phyloP scores from a whole-genome alignment of 2,113 vertebrate genomes.

The Crotalus viridis region DNA sequence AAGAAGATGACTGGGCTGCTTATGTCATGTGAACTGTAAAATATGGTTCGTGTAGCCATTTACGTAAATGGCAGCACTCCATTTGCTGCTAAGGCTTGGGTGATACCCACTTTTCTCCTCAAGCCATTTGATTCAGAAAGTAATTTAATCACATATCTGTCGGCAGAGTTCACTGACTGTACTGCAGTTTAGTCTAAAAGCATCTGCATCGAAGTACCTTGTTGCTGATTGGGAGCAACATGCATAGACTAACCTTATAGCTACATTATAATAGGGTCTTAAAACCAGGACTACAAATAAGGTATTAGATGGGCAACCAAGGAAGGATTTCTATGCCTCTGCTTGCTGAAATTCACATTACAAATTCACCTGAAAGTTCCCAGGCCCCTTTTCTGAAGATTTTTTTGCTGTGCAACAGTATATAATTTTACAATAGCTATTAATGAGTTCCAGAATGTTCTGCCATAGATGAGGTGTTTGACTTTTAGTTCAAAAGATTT shows the following conservation, averaged over 20 bases:
- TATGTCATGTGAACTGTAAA: not conserved
- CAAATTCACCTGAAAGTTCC: not conserved
- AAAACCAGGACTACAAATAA: not conserved
- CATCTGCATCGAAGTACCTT: not conserved
- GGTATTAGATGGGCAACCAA: not conserved
- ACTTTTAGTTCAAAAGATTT: not conserved
- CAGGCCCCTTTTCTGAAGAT: not conserved
- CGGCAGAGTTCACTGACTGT: not conserved
- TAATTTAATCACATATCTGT: not conserved
- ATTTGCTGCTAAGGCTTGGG: not conserved
- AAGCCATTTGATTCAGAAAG: not conserved
- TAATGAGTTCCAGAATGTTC: not conserved
- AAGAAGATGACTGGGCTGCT: not conserved
- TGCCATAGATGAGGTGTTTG: not conserved
- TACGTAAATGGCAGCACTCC: not conserved
- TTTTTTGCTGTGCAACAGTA: not conserved
- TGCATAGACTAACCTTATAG: not conserved
- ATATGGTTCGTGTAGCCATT: not conserved
- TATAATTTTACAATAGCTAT: not conserved
- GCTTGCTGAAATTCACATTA: not conserved
- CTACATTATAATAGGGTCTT: not conserved
- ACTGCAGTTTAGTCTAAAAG: not conserved
- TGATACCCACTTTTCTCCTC: not conserved
- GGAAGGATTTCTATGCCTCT: not conserved
- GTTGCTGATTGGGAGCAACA: not conserved